Base-by-base conservation (phyloP, 2,113 vertebrate genomes). In the Apistogramma diplotaenia region DNA sequence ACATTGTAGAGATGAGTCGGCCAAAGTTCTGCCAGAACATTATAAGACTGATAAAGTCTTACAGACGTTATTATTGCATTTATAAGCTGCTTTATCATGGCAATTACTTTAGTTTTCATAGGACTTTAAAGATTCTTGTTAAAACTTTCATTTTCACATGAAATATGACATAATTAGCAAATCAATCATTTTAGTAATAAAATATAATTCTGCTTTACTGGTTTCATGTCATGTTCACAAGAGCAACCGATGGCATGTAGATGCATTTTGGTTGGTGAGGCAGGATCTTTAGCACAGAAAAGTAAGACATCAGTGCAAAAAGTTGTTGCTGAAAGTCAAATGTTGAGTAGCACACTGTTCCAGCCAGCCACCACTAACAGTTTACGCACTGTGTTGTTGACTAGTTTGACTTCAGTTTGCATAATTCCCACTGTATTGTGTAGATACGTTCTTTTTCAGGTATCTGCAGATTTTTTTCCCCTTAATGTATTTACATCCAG, bases 221-320 rank as follows among this genome's bases (percentile, higher is more conserved):
- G 23, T 62, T 40, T 62, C n/a, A n/a, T n/a, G n/a, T 40, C 35
- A 40, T 62, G 35, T n/a, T 40, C 23, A 37, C 12, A 60, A 29
- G 31, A 61, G 23, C 1, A 0, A 0, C 6, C 8, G 2, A 40
- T 62, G 0, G 37, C 1, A 62, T 40, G 15, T n/a, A 62, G 40
- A 65, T 65, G 2, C 16, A 25, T 18, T 65, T 65, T 65, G 25
- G 15, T 43, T 43, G 61, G 21, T 25, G 18, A 65, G 13, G 1
- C 10, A 18, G 43, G 61, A 25, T 18, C 61, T 1, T 43, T 15
- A 65, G 21, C 61, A 25, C 61, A 65, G 4, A 65, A 43, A 49
- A 43, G 35, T 11, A 11, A 37, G 25, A 18, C 4, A 25, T 43
- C 13, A 43, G 37, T 0, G 3, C 43, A 25, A 25, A 65, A 65